Evolutionary conservation across 2,888 invertebrate species (phyloP), one percentile per base, ranked within the genome.

Genomic region (Mimas tiliae): DNA sequence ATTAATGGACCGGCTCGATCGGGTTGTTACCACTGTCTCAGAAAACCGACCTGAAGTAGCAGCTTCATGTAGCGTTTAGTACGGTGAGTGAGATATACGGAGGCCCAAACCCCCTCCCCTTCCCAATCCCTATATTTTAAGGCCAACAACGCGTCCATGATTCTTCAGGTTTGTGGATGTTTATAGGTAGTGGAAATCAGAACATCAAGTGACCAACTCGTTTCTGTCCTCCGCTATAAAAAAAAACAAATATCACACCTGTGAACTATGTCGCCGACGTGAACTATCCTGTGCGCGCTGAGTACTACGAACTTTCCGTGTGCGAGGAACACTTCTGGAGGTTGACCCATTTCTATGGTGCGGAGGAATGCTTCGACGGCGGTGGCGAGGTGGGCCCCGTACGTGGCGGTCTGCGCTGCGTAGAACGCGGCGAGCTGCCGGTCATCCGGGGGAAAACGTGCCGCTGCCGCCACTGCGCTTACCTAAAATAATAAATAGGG

Each of bases 261-360:
- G 85, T 98, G 96, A 38, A 99, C 97, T 63, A 97, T 98, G 91
- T 99, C 99, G 64, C 98, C 98, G 69, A 98, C 98, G 84, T 98
- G 97, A 21, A 99, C 98, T 81, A 99, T 94, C 85, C 98, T 96
- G 84, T 99, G 98, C 34, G 98, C 98, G 84, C 97, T 97, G 63
- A 99, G 94, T 47, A 99, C 97, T 11, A 99, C 98, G 88, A 98
- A 98, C 88, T 99, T 99, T 65, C 98, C 97, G 85, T 98, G 97
- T 14, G 98, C 98, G 64, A 99, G 96, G 88, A 98, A 98, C 71
- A 96, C 96, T 88, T 98, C 97, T 0, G 99, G 99, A 50, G 98
- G 98, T 84, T 98, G 98, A 81, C 98, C 98, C 88, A 97, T 97
- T 81, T 98, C 98, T 51, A 99, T 97, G 6, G 98, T 97, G 77